These are phyloP conservation scores for Scaeva pyrastri DNA, from an alignment of 2,888 invertebrate species.

Conservation along the genomic window DNA sequence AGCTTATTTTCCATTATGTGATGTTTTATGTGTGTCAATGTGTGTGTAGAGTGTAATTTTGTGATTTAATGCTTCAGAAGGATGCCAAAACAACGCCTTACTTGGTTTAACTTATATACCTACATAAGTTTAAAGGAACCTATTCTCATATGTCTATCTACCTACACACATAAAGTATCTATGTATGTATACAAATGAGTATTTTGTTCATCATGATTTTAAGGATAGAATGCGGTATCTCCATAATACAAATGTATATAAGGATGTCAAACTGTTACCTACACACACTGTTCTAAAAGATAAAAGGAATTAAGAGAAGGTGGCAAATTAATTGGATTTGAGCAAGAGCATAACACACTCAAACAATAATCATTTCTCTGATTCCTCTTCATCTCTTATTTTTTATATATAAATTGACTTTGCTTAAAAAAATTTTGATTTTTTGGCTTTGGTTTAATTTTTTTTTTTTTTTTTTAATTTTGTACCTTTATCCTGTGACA, in stretches of 20 bases:
- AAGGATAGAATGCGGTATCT: too few species aligned
- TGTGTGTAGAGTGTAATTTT: slow-evolving; percentile 49
- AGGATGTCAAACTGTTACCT: too few species aligned
- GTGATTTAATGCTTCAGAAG: slow-evolving; percentile 43
- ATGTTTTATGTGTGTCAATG: slow-evolving; percentile 22
- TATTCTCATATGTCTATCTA: background rate
- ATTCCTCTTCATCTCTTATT: background rate
- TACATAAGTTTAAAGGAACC: background rate
- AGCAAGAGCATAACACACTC: background rate
- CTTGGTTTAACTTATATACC: background rate
- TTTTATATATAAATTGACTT: too few species aligned
- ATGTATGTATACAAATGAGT: too few species aligned
- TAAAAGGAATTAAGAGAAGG: slow-evolving; percentile 4
- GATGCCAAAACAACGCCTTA: slow-evolving; percentile 27
- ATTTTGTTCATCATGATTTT: too few species aligned
- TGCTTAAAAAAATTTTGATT: too few species aligned
- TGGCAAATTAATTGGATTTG: slow-evolving; percentile 28
- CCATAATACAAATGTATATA: background rate
- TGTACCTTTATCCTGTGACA: too few species aligned
- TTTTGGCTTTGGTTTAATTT: too few species aligned
- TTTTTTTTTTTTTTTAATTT: too few species aligned
- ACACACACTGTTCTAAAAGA: background rate
- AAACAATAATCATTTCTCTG: background rate
- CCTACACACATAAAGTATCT: too few species aligned
- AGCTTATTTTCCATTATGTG: slow-evolving; percentile 31